Evolutionary conservation across 2,113 vertebrate species (phyloP), one percentile per base, ranked within the genome.

Genomic region (Tragulus kanchil): DNA sequence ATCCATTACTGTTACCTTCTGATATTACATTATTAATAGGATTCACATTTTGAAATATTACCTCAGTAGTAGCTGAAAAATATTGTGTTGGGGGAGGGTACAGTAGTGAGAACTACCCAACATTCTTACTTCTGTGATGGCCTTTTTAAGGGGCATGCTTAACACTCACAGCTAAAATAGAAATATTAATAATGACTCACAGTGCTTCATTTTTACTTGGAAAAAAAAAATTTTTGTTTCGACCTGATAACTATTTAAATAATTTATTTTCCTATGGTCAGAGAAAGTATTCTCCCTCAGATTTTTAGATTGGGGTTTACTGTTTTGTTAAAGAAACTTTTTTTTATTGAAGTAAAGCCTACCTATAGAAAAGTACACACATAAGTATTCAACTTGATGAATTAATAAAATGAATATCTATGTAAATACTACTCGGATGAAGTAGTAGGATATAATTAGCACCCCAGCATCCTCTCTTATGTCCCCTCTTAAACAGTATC

Each of bases 211-310:
- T 83, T 96, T 69, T 81, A 82, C 26, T 71, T 89, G 90, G 42
- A 58, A 62, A 58, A 78, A 3, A 5, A 36, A 25, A 36, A 87
- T 45, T 58, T 75, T 86, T 19, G 21, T 42, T 96, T 89, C 92
- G 25, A 36, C n/a, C 50, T 61, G 28, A 45, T 85, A 78, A 65
- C 71, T 97, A 69, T 73, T 94, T 94, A 93, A 95, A 85, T 87
- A 79, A 84, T 94, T 94, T 90, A 96, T 92, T 93, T 98, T 94
- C 71, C 42, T 95, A 58, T 36, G 59, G 7, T 78, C 93, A 94
- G 59, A 95, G 45, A 61, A 59, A 89, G 62, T 85, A 17, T 79
- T 91, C 89, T 83, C 7, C 75, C 10, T 75, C 36, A 94, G 21
- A 78, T 48, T 85, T 95, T 96, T 90, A 90, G 56, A 85, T 50